Conservation (phyloP, 2,888 invertebrate genomes). For the Xestia rhomboidea region DNA sequence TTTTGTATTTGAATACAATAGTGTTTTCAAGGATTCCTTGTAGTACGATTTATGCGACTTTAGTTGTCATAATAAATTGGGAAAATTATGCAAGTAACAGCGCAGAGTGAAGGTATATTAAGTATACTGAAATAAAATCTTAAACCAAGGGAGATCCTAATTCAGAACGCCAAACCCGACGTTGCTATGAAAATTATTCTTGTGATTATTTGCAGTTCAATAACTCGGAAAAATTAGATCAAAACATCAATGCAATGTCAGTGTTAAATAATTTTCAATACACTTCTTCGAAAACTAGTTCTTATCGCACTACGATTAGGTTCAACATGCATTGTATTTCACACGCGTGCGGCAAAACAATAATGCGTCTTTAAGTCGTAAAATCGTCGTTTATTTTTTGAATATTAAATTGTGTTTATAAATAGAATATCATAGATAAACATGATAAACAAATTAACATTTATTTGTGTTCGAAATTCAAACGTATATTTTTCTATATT, state of each 20-base stretch:
- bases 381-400: no score
- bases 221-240: not conserved
- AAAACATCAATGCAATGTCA: not conserved
- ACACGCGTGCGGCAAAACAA: no score
- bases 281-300: no score
- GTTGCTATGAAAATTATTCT: not conserved
- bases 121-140: not conserved
- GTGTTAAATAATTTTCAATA: not conserved
- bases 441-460: no score
- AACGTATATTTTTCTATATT: no score
- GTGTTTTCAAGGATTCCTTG: slow-evolving; percentile 54
- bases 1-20: slow-evolving; percentile 70
- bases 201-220: not conserved
- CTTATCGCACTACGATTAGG: no score
- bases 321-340: no score
- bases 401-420: no score
- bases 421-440: no score
- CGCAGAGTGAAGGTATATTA: not conserved
- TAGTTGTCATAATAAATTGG: slow-evolving; percentile 4
- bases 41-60: slow-evolving; percentile 10
- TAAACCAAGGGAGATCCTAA: not conserved
- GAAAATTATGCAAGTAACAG: slow-evolving; percentile 1
- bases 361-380: no score
- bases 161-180: not conserved
- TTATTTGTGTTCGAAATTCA: no score